phyloP scores from a whole-genome alignment of 1,140 invertebrate species.

The Lepidostoma basale region DNA sequence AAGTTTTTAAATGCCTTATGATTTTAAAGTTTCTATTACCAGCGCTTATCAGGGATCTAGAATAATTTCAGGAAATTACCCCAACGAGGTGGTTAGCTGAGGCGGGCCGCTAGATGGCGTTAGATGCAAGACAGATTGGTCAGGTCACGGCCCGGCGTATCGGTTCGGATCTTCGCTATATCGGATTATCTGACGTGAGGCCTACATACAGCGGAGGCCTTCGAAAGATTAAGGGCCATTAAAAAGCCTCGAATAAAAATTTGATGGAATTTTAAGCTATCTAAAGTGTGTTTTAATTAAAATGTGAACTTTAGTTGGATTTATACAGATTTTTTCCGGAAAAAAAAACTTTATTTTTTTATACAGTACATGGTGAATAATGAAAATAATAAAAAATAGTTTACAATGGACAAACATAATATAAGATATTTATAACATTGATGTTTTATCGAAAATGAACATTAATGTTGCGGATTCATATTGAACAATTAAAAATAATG shows the following conservation, averaged over 20 bases:
- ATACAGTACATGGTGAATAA: no score
- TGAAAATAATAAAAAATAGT: no score
- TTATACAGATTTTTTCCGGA: no score
- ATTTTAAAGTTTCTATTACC: background rate
- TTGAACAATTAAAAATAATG: no score
- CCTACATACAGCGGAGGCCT: background rate
- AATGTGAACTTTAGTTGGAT: no score
- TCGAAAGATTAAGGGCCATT: background rate
- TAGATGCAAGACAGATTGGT: constrained; percentile 15
- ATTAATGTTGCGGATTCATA: no score
- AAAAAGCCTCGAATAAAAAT: background rate
- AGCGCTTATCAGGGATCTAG: background rate
- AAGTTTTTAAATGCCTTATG: background rate
- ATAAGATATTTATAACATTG: no score
- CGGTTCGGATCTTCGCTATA: constrained; percentile 15
- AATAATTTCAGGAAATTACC: constrained; percentile 3
- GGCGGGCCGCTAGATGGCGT: constrained; percentile 6
- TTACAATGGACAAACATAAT: no score
- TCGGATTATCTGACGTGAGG: background rate
- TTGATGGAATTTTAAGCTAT: no score
- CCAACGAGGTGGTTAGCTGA: background rate
- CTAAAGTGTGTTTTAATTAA: no score
- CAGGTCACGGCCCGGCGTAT: constrained; percentile 11
- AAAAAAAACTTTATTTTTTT: no score
- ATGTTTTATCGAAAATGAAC: no score